Conservation (phyloP, 2,797 vertebrate species). For the Pseudomugil tenellus region DNA sequence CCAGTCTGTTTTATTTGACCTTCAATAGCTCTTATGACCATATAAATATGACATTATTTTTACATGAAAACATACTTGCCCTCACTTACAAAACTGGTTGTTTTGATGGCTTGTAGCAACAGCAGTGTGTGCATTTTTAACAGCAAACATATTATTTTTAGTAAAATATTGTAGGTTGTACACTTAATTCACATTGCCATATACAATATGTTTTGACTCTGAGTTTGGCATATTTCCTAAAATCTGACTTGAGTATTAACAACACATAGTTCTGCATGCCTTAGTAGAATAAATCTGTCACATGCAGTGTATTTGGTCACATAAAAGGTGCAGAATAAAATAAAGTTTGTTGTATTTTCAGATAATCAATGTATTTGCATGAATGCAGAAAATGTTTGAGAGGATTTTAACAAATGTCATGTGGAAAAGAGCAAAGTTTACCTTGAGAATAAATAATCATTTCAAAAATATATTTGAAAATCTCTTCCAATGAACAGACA, state of each 20-base stretch:
- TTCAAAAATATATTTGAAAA: background rate
- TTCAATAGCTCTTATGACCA: background rate
- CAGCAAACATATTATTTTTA: constrained; percentile 6
- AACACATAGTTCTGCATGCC: background rate
- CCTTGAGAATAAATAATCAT: constrained; percentile 5
- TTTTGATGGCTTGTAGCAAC: constrained; percentile 15
- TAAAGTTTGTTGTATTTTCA: background rate
- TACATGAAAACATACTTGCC: background rate
- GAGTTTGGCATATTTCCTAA: too few species aligned
- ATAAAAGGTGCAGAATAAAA: too few species aligned
- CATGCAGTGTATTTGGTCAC: background rate
- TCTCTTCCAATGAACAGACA: background rate
- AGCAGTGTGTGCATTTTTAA: constrained; percentile 13
- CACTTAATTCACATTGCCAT: background rate
- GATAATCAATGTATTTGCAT: background rate
- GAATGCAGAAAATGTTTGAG: background rate
- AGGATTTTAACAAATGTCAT: background rate
- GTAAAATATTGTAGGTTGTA: background rate
- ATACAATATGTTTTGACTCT: background rate
- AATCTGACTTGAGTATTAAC: background rate
- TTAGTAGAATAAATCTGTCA: background rate
- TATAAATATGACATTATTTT: background rate
- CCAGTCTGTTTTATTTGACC: background rate
- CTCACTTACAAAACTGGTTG: background rate
- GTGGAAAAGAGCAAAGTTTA: fast-evolving